Evolutionary conservation across 2,797 vertebrate species (phyloP), one percentile per base, ranked within the genome.

Genomic region (Tachyglossus aculeatus): DNA sequence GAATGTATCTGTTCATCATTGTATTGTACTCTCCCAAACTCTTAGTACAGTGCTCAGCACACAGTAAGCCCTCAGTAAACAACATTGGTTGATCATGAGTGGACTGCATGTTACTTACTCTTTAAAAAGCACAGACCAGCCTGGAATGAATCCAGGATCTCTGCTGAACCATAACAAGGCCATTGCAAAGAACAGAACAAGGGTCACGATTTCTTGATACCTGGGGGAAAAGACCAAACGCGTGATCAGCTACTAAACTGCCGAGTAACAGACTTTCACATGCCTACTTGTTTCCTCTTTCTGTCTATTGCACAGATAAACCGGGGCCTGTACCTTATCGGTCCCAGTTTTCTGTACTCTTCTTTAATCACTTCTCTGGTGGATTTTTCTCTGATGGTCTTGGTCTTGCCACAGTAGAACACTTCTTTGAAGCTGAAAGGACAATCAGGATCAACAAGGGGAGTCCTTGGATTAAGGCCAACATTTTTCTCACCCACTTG

Each of bases 141-240:
- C 96, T 34, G 96, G 87, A 62, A 97, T 80, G 83, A 98, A 97
- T 11, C 96, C 96, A 60, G 96, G 96, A 14, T 96, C 87, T 83
- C 96, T 91, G 69, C 89, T 95, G 82, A 98, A 93, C 96, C 97
- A 98, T 32, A 98, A 81, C 56, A 95, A 19, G 22, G 95, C 95
- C 96, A 98, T 96, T 31, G 94, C 3, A 57, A 93, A 9, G 80
- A 98, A 98, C 10, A 98, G 84, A n/a, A 93, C 55, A 57, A 91
- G 79, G 3, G 96, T 97, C 72, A 96, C 82, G 27, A 90, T 88
- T 94, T 98, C 97, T 90, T 95, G 96, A 72, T 84, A 90, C 66
- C 97, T 98, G 85, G 5, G 76, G 50, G 36, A 88, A 85, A 85
- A 87, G 64, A 40, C 71, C 31, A 80, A 45, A 4, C 2, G 81